Evolutionary conservation across 2,797 vertebrate species (phyloP).

Genomic region (Chrosomus eos): DNA sequence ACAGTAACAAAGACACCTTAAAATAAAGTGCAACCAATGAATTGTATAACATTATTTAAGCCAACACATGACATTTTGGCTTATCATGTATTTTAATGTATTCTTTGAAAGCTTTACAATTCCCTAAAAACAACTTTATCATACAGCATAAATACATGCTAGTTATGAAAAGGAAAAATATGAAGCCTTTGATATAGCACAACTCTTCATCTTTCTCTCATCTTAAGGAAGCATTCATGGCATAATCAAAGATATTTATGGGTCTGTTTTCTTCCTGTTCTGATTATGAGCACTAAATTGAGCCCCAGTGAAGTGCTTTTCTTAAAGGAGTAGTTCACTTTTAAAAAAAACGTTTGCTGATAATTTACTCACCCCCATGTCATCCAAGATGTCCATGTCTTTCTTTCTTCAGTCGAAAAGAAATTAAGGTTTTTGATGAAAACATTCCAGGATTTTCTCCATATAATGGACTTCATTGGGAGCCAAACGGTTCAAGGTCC

Average conservation of each 20-base stretch:
- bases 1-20: too few species aligned
- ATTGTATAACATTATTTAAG: neutral
- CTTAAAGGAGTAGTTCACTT: too few species aligned
- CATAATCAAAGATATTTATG: conserved; percentile 21
- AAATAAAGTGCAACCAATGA: neutral
- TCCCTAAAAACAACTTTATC: neutral
- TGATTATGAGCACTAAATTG: conserved; percentile 47
- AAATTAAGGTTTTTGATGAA: too few species aligned
- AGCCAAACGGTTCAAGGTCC: too few species aligned
- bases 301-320: conserved; percentile 37
- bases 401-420: too few species aligned
- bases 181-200: neutral
- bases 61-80: neutral
- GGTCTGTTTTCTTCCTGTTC: conserved; percentile 1
- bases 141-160: neutral
- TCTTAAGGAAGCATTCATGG: neutral
- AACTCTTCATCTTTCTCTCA: neutral
- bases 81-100: neutral
- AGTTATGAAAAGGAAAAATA: neutral
- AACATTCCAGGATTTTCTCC: too few species aligned
- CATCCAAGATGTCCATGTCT: too few species aligned
- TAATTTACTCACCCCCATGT: too few species aligned
- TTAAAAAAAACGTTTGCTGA: too few species aligned
- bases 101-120: neutral
- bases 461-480: too few species aligned